Base-by-base conservation (phyloP, 2,888 invertebrate species). In the Drosophila infuscata region DNA sequence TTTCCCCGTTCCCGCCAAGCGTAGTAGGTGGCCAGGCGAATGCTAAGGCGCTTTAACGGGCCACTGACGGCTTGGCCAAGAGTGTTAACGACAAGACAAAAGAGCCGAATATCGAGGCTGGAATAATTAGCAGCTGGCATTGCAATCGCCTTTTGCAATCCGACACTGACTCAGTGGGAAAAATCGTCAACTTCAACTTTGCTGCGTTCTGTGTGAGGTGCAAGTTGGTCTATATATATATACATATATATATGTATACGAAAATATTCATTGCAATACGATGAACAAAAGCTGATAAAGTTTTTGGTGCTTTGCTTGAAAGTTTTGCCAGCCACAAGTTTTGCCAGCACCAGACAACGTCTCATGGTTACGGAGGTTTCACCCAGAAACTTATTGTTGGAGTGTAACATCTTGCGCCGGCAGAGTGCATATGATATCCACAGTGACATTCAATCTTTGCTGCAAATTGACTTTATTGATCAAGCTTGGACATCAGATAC, bases 391-490 rank as follows among this genome's bases (percentile, higher is more conserved):
- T 30, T 20, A n/a, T 32, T n/a, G 38, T 25, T 38, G 32, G 52
- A 17, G 15, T 32, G 29, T 53, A 52, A 51, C 62, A 59, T 43
- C 30, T 48, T 67, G 49, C 17, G 25, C 20, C 61, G 32, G 30
- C 51, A 48, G 11, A 58, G 77, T 70, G 82, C 89, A 84, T 85
- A 85, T 85, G 85, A 87, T 87, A 87, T 85, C 71, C 78, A 65
- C 60, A 67, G 69, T 82, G 85, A 89, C 89, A 86, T 86, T 86
- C 82, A 89, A 87, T 86, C 88, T 80, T 67, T 82, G 76, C 51
- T 70, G 64, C 66, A 65, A 71, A 75, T 75, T 72, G 80, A 79
- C 84, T 81, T 76, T 79, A 86, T 70, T 84, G 89, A 83, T 79
- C 83, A 66, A 68, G 60, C 58, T 52, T 46, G 53, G 48, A 57